Evolutionary conservation across 2,888 invertebrate species (phyloP).

Genomic region (Teinopalpus imperialis): DNA sequence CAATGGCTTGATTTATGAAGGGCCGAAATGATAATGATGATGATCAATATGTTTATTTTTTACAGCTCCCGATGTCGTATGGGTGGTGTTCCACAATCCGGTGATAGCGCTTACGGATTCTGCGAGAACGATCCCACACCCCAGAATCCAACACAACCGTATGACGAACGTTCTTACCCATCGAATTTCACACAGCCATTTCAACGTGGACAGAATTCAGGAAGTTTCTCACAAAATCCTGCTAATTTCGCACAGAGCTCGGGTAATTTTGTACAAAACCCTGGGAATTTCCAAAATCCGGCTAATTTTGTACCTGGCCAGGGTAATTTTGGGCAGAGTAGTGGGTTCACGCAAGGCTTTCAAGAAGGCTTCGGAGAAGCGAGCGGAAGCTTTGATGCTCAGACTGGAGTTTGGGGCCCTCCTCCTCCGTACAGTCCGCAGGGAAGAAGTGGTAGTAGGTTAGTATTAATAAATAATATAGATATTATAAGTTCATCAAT

Average conservation of each 20-base stretch:
- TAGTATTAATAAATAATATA: no score
- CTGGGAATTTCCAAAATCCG: slow-evolving; percentile 38
- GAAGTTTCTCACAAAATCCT: slow-evolving; percentile 28
- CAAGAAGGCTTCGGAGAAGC: slow-evolving; percentile 81
- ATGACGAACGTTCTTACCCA: slow-evolving; percentile 53
- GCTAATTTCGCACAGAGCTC: slow-evolving; percentile 28
- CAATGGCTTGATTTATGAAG: no score
- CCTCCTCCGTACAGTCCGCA: slow-evolving; percentile 94
- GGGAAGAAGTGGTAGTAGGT: slow-evolving; percentile 74
- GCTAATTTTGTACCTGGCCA: slow-evolving; percentile 33
- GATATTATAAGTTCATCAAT: no score
- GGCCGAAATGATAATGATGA: no score
- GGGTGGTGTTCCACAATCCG: slow-evolving; percentile 85
- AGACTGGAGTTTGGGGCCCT: slow-evolving; percentile 89
- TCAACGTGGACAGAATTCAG: slow-evolving; percentile 32
- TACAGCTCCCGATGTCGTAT: slow-evolving; percentile 82
- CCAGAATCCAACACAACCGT: slow-evolving; percentile 38
- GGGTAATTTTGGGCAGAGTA: slow-evolving; percentile 39
- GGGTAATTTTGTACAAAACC: slow-evolving; percentile 32
- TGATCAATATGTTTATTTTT: slow-evolving; percentile 5
- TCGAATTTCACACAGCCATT: slow-evolving; percentile 36
- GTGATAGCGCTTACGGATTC: slow-evolving; percentile 91
- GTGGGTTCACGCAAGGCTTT: slow-evolving; percentile 46
- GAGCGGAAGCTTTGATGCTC: slow-evolving; percentile 79
- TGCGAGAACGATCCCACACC: slow-evolving; percentile 70